phyloP scores from a whole-genome alignment of 92 coral and sea anemone genomes.

The Metridium senile region DNA sequence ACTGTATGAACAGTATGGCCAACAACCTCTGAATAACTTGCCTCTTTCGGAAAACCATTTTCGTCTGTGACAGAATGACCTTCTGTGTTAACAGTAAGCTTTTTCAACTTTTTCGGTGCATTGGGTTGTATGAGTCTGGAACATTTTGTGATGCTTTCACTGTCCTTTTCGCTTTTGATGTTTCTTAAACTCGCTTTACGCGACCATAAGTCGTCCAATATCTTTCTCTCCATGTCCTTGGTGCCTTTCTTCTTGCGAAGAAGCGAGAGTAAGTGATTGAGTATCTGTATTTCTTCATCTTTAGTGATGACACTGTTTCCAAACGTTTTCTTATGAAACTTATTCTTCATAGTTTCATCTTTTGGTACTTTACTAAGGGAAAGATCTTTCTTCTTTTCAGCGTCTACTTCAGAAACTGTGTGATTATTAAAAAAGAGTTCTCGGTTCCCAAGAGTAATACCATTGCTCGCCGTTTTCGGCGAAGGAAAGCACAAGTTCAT shows the following conservation, averaged over 20 bases:
- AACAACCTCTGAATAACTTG: background rate
- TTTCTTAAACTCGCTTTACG: background rate
- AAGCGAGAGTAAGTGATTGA: slow-evolving; percentile 12
- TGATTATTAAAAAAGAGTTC: background rate
- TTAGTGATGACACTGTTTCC: slow-evolving; percentile 18
- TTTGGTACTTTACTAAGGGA: background rate
- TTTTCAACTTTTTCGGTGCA: background rate
- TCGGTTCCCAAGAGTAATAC: background rate
- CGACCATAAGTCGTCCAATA: slow-evolving; percentile 10
- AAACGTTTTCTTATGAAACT: slow-evolving; percentile 8
- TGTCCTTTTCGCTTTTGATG: background rate
- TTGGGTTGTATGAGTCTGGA: background rate
- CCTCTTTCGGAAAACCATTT: background rate
- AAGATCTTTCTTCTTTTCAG: background rate
- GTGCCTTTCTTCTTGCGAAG: slow-evolving; percentile 9
- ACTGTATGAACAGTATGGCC: background rate
- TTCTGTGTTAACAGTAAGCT: background rate
- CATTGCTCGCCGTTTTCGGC: background rate
- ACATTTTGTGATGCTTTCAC: background rate
- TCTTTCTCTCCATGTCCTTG: slow-evolving; percentile 14
- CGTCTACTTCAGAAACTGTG: background rate
- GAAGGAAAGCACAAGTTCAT: background rate
- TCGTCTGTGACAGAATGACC: background rate
- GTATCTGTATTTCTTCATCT: slow-evolving; percentile 17
- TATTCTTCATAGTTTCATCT: background rate